These are phyloP conservation scores for Agelas oroides DNA, from an alignment of 37 sponge, comb jelly and placozoan genomes.

Conservation along the genomic window DNA sequence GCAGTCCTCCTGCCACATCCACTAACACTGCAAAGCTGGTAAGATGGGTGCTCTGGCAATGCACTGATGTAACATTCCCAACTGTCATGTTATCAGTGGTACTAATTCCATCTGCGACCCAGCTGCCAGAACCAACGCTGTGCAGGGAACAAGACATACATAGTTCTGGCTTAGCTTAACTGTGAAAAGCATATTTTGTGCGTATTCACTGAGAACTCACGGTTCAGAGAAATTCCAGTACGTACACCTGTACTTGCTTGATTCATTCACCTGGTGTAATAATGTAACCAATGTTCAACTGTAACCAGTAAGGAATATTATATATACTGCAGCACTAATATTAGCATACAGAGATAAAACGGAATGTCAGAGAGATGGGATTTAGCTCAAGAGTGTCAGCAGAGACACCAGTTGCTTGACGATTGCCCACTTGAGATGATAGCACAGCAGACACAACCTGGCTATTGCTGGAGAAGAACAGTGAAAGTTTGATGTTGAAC, in stretches of 20 bases:
- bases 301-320: too few relatives aligned
- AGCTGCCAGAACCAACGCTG: background rate
- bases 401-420: background rate
- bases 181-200: too few relatives aligned
- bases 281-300: background rate
- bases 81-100: background rate
- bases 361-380: background rate
- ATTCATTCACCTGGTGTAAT: too few relatives aligned
- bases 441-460: slow-evolving; percentile 46
- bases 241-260: background rate
- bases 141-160: background rate
- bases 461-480: slow-evolving; percentile 1
- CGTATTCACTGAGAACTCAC: background rate
- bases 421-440: slow-evolving; percentile 37
- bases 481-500: too few relatives aligned
- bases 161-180: too few relatives aligned
- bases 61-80: background rate
- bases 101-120: background rate
- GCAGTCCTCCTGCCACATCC: slow-evolving; percentile 39
- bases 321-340: background rate
- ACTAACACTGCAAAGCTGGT: slow-evolving; percentile 66
- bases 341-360: background rate
- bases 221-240: slow-evolving; percentile 1
- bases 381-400: background rate
- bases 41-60: slow-evolving; percentile 27